Evolutionary conservation across 2,113 vertebrate genomes (phyloP).

Genomic region (Rhinopomastus cyanomelas): DNA sequence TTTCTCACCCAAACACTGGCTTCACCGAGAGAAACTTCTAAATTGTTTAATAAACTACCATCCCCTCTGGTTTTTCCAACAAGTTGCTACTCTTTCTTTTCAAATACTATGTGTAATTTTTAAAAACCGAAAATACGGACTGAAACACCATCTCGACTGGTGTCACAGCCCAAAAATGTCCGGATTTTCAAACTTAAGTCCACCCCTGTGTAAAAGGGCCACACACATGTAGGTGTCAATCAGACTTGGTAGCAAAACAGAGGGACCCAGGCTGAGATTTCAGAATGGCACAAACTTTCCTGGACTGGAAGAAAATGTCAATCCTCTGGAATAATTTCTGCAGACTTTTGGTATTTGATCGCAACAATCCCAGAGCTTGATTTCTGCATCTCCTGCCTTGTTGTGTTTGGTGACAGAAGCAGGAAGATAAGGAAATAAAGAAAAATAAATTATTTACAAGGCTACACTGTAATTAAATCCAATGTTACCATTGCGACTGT

Average conservation of each 20-base stretch:
- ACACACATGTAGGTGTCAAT: conserved; percentile 71
- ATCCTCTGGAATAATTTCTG: conserved; percentile 9
- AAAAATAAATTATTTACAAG: neutral
- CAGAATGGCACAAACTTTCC: conserved; percentile 48
- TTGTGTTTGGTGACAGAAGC: neutral
- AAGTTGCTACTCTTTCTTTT: neutral
- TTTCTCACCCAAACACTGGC: neutral
- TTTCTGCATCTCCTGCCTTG: conserved; percentile 16
- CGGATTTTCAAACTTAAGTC: conserved; percentile 71
- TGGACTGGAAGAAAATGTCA: conserved; percentile 16
- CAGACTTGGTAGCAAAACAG: conserved; percentile 52
- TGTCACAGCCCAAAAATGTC: conserved; percentile 67
- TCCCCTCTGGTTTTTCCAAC: neutral
- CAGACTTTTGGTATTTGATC: neutral
- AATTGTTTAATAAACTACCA: neutral
- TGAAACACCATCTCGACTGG: conserved; percentile 64
- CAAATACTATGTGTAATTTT: neutral
- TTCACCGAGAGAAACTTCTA: neutral
- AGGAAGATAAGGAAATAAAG: neutral
- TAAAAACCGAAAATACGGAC: conserved; percentile 3
- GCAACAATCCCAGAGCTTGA: neutral
- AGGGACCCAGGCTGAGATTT: conserved; percentile 48
- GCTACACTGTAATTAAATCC: neutral
- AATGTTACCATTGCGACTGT: neutral
- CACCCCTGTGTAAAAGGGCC: conserved; percentile 55